Conservation (phyloP, 2,888 invertebrate genomes). For the Spodoptera exigua region DNA sequence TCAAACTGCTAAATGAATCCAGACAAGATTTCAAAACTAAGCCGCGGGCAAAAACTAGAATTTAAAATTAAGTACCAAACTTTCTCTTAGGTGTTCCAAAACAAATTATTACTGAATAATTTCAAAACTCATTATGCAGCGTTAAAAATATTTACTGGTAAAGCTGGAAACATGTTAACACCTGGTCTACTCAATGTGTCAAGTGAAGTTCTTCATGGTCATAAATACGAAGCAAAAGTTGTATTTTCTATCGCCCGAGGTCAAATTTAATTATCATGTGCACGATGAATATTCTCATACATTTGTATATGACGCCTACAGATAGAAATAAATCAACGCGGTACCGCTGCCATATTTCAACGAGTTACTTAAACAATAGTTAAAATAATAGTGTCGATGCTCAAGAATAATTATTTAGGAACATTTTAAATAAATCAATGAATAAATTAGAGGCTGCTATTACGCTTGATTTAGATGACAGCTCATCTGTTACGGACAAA, state of each 20-base stretch:
- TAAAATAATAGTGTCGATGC: constrained; percentile 83
- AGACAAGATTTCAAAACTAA: constrained; percentile 38
- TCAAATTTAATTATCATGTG: constrained; percentile 88
- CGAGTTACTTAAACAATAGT: constrained; percentile 84
- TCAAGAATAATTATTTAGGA: constrained; percentile 84
- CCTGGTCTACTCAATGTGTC: constrained; percentile 77
- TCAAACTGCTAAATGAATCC: constrained; percentile 39
- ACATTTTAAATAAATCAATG: constrained; percentile 86
- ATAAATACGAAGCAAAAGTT: constrained; percentile 80
- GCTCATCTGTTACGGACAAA: constrained; percentile 80
- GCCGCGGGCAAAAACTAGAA: constrained; percentile 50
- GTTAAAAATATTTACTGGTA: constrained; percentile 77
- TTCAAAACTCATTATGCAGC: constrained; percentile 60
- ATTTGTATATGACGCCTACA: constrained; percentile 77
- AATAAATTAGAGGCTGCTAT: constrained; percentile 84
- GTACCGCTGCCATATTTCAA: constrained; percentile 73
- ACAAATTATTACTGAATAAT: constrained; percentile 56
- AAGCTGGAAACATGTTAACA: constrained; percentile 72
- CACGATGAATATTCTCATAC: constrained; percentile 73
- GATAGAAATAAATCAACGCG: constrained; percentile 78
- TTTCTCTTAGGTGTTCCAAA: constrained; percentile 50
- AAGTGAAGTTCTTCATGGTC: constrained; percentile 76
- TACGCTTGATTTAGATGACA: constrained; percentile 84
- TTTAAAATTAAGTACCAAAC: constrained; percentile 49
- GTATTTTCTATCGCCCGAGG: constrained; percentile 80